Evolutionary conservation across 2,113 vertebrate species (phyloP), one percentile per base, ranked within the genome.

Genomic region (Menidia beryllina): DNA sequence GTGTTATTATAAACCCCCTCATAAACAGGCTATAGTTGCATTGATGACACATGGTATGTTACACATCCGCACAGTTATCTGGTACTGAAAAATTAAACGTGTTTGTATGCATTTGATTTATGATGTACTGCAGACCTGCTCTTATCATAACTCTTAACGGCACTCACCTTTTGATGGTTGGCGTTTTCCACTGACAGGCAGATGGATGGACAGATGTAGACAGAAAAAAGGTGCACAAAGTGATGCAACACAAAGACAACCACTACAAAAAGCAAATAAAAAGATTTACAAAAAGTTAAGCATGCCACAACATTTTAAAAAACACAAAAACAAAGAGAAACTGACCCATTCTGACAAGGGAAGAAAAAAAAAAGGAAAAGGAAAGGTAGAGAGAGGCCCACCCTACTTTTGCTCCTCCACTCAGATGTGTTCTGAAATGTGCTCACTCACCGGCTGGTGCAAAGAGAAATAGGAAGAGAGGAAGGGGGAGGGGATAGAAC

Each of bases 371-470:
- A 69, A 58, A 71, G 47, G 52, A 75, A 73, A 73, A 76, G 43
- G 23, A 60, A 43, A 75, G 62, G 57, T 21, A 66, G 51, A 69
- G 57, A 63, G 51, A 74, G 88, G 84, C 82, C 83, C 77, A 68
- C 65, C 71, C 68, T 73, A 57, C 75, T 69, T 63, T 65, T 89
- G 71, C 76, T 77, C 50, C 71, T 79, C 81, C 81, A 84, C 69
- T 75, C 86, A 68, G 81, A 87, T 75, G 79, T 62, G 71, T 64
- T 84, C 53, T 79, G 77, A 85, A 90, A 91, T 88, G 68, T 89
- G 87, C 90, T 86, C 81, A 84, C 89, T 89, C 89, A 89, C 85
- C 61, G 72, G 77, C 83, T 87, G 87, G 68, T 84, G 90, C 89
- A 89, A 71, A 11, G 53, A 36, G 24, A 54, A 55, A 36, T 15